phyloP scores from a whole-genome alignment of 2,888 invertebrate genomes.

The Apamea crenata region DNA sequence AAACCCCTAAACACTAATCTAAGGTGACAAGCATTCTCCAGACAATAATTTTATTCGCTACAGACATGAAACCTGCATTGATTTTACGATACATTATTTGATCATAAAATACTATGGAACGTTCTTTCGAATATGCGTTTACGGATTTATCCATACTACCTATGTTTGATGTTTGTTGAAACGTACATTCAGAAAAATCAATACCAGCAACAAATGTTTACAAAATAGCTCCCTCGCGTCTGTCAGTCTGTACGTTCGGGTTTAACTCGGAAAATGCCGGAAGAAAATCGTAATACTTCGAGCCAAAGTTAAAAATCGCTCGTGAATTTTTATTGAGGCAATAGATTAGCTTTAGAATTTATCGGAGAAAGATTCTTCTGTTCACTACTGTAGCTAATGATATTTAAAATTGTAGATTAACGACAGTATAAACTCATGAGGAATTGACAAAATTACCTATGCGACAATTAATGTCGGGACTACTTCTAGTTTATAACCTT shows the following conservation, averaged over 20 bases:
- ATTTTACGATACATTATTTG: slow-evolving; percentile 23
- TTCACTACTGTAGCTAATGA: not conserved
- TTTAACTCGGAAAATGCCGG: slow-evolving; percentile 24
- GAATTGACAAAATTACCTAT: slow-evolving; percentile 22
- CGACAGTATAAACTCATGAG: not conserved
- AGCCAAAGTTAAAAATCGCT: not conserved
- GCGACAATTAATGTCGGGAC: slow-evolving; percentile 1
- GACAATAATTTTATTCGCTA: not conserved
- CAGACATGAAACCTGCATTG: slow-evolving; percentile 4
- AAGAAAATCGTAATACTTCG: not conserved
- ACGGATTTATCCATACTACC: slow-evolving; percentile 16
- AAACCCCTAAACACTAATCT: not conserved
- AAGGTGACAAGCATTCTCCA: slow-evolving; percentile 5
- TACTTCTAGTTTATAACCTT: slow-evolving; percentile 24
- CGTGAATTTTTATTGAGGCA: not conserved
- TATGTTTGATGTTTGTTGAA: slow-evolving; percentile 43
- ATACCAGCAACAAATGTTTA: slow-evolving; percentile 44
- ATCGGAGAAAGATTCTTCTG: not conserved
- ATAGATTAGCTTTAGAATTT: not conserved
- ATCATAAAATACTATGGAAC: slow-evolving; percentile 21
- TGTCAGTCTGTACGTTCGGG: slow-evolving; percentile 18
- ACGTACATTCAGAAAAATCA: slow-evolving; percentile 41
- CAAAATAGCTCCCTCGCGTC: slow-evolving; percentile 28
- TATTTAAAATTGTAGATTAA: not conserved
- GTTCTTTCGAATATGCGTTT: slow-evolving; percentile 16